Percentiles rank a stretch among this genome's conserved stretches.
These are phyloP conservation scores for Parasteatoda tepidariorum DNA, from an alignment of 1,140 invertebrate species.

Conservation along the genomic window DNA sequence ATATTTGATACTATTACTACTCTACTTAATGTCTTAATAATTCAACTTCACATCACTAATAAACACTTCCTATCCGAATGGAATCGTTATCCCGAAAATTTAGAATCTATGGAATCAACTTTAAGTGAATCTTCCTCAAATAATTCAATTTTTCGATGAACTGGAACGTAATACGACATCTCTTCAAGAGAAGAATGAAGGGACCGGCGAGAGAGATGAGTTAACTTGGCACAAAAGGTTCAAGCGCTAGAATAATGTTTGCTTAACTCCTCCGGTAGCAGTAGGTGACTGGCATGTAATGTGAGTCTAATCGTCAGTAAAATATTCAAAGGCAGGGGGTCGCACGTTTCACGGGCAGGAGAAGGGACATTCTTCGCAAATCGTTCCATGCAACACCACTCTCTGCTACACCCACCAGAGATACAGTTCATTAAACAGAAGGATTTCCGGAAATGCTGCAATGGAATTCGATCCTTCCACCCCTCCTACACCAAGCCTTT, in stretches of 20 bases:
- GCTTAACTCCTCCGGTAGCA: conserved; percentile 36
- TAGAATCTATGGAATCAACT: no score
- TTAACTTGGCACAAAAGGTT: not conserved
- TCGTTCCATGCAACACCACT: conserved; percentile 11
- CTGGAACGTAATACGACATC: no score
- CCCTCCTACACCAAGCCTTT: not conserved
- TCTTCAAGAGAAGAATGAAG: not conserved
- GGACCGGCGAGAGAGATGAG: not conserved
- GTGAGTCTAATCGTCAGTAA: conserved; percentile 51
- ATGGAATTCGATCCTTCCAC: conserved; percentile 8
- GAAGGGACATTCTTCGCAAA: conserved; percentile 49
- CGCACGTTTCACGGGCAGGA: conserved; percentile 6
- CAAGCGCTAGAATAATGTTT: conserved; percentile 40
- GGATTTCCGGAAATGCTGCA: conserved; percentile 33
- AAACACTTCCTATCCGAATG: no score
- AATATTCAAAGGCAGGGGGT: conserved; percentile 54
- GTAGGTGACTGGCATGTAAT: conserved; percentile 47
- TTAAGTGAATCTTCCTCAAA: no score
- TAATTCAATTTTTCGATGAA: no score
- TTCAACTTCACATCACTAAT: no score
- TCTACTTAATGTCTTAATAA: no score
- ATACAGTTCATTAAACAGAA: conserved; percentile 60
- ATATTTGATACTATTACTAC: no score
- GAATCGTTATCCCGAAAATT: no score
- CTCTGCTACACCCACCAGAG: not conserved